Conservation (phyloP, 2,113 vertebrate species). For the Hippocampus barbouri region DNA sequence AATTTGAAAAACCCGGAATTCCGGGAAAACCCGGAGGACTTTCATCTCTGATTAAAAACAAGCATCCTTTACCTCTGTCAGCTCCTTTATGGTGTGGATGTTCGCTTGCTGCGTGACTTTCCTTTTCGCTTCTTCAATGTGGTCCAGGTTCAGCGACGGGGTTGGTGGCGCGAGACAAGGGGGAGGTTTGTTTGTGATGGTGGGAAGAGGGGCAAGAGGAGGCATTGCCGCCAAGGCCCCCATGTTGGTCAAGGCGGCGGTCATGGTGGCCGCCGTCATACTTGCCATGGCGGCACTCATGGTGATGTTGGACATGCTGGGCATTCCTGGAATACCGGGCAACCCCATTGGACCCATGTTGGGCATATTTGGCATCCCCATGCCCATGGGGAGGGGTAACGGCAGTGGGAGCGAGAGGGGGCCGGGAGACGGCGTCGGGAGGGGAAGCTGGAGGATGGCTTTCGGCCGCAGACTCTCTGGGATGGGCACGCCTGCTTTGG, state of each 20-base stretch:
- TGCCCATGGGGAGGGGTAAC: slow-evolving; percentile 69
- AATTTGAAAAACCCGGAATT: too few relatives aligned
- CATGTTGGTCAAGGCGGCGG: slow-evolving; percentile 77
- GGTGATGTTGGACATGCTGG: slow-evolving; percentile 75
- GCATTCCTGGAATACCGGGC: slow-evolving; percentile 66
- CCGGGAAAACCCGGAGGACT: too few relatives aligned
- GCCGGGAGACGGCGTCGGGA: slow-evolving; percentile 71
- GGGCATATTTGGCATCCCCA: slow-evolving; percentile 69
- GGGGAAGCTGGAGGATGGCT: slow-evolving; percentile 80
- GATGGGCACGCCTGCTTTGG: slow-evolving; percentile 94
- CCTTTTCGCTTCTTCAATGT: slow-evolving; percentile 81
- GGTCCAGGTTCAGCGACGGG: slow-evolving; percentile 72
- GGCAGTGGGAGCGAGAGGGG: slow-evolving; percentile 74
- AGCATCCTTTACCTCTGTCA: slow-evolving; percentile 83
- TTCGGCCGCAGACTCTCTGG: slow-evolving; percentile 92
- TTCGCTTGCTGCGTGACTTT: slow-evolving; percentile 92
- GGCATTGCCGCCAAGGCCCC: slow-evolving; percentile 76
- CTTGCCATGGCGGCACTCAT: slow-evolving; percentile 77
- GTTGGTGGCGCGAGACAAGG: slow-evolving; percentile 63
- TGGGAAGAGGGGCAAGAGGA: slow-evolving; percentile 73
- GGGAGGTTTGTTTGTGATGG: slow-evolving; percentile 78
- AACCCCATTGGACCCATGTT: slow-evolving; percentile 69
- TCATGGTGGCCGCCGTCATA: slow-evolving; percentile 80
- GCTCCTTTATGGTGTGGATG: slow-evolving; percentile 92
- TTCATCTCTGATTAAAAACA: too few relatives aligned